These are phyloP conservation scores for Strigamia maritima DNA, from an alignment of 2,888 invertebrate species.

Conservation along the genomic window DNA sequence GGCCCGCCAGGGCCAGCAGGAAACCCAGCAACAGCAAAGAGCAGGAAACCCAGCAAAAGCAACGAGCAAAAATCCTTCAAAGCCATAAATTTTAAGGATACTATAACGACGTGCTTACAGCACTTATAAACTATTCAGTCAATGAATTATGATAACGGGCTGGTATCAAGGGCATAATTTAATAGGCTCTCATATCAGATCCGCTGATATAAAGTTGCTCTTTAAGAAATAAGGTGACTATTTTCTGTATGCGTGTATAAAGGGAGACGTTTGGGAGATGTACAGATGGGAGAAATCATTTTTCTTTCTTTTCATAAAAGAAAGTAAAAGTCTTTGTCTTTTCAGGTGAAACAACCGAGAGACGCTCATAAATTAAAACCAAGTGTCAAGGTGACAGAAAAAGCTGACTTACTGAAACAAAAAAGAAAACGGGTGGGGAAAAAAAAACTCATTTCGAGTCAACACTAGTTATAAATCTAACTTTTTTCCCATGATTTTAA, in stretches of 20 bases:
- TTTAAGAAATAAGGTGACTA: neutral
- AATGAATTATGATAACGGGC: neutral
- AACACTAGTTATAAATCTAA: neutral
- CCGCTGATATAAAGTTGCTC: neutral
- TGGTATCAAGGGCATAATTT: slow-evolving; percentile 16
- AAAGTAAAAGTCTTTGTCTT: slow-evolving; percentile 18
- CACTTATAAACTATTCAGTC: neutral
- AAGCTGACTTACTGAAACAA: neutral
- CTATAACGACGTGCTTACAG: neutral
- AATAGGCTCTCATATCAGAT: slow-evolving; percentile 1
- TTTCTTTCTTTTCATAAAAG: slow-evolving; percentile 14
- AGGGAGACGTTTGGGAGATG: slow-evolving; percentile 13
- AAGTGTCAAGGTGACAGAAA: slow-evolving; percentile 1
- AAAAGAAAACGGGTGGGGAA: neutral
- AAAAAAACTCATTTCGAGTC: slow-evolving; percentile 11
- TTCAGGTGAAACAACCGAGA: neutral
- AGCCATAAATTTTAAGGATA: neutral
- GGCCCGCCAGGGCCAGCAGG: neutral
- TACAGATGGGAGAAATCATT: slow-evolving; percentile 19
- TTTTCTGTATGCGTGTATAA: neutral
- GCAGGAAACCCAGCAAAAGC: neutral
- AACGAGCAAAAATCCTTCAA: neutral
- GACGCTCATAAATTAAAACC: neutral
- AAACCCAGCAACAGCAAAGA: neutral
- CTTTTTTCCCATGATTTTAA: neutral